Evolutionary conservation across 2,888 invertebrate species (phyloP).

Genomic region (Philhelius pedissequus): DNA sequence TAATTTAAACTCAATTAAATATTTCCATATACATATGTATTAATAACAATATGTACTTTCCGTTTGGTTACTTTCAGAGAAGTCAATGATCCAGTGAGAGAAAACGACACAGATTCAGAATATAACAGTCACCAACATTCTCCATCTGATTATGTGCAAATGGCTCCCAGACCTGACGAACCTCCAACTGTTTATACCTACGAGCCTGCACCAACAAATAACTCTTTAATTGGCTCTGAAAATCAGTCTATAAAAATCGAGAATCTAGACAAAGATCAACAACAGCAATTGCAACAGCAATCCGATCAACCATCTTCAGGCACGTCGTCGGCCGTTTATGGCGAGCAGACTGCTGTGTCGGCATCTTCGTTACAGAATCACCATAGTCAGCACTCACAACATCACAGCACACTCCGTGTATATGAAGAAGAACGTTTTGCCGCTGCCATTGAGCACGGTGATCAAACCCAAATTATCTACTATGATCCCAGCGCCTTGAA

Average conservation of each 20-base stretch:
- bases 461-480: conserved; percentile 71
- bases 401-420: conserved; percentile 64
- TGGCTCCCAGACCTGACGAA: conserved; percentile 75
- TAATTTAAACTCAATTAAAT: too few species aligned
- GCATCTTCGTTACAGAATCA: conserved; percentile 70
- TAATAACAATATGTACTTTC: not conserved
- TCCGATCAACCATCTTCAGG: conserved; percentile 64
- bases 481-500: conserved; percentile 71
- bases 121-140: conserved; percentile 75
- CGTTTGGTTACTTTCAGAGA: conserved; percentile 70
- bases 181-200: conserved; percentile 73
- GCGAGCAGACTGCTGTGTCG: conserved; percentile 74
- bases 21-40: too few species aligned
- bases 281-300: conserved; percentile 69
- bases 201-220: conserved; percentile 49
- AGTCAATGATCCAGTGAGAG: conserved; percentile 73
- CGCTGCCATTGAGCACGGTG: conserved; percentile 70
- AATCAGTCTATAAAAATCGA: conserved; percentile 76
- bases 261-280: conserved; percentile 74
- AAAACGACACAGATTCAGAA: conserved; percentile 69
- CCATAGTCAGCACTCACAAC: conserved; percentile 45
- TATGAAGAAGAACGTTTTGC: conserved; percentile 71
- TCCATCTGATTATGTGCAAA: conserved; percentile 75
- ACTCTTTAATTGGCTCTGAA: conserved; percentile 74
- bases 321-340: conserved; percentile 56